Evolutionary conservation across 2,113 vertebrate species (phyloP).

Genomic region (Crypturellus undulatus): DNA sequence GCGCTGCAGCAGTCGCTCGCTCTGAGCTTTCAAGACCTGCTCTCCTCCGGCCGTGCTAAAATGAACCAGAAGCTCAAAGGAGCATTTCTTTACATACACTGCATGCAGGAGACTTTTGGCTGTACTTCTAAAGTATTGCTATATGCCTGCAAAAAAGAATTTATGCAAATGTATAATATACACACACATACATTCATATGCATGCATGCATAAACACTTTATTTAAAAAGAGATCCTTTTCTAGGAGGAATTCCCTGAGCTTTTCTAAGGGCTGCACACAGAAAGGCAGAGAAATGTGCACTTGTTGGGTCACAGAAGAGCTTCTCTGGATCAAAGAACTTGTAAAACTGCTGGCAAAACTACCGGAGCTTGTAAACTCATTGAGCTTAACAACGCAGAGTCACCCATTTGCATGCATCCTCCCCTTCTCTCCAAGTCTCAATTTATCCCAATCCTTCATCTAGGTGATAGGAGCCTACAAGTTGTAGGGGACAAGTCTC

Average conservation of each 20-base stretch:
- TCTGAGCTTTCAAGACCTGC: neutral
- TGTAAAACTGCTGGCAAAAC: neutral
- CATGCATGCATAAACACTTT: neutral
- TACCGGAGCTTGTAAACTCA: neutral
- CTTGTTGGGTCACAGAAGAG: neutral
- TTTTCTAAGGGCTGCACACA: neutral
- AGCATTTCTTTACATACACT: neutral
- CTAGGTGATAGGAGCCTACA: neutral
- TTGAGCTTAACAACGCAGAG: neutral
- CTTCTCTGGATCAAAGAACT: neutral
- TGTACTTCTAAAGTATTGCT: neutral
- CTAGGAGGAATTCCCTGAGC: neutral
- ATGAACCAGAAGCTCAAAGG: neutral
- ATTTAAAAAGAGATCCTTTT: neutral
- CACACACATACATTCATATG: fast-evolving
- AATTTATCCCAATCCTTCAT: neutral
- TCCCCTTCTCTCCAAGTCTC: fast-evolving
- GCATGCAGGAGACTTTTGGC: slow-evolving; percentile 1
- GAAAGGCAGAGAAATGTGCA: neutral
- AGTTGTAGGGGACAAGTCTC: neutral
- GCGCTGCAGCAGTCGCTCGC: neutral
- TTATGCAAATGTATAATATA: neutral
- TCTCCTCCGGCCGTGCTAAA: neutral
- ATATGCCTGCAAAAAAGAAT: neutral
- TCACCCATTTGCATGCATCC: fast-evolving